These are phyloP conservation scores for Varecia variegata DNA, from an alignment of 2,797 vertebrate species.

Conservation along the genomic window DNA sequence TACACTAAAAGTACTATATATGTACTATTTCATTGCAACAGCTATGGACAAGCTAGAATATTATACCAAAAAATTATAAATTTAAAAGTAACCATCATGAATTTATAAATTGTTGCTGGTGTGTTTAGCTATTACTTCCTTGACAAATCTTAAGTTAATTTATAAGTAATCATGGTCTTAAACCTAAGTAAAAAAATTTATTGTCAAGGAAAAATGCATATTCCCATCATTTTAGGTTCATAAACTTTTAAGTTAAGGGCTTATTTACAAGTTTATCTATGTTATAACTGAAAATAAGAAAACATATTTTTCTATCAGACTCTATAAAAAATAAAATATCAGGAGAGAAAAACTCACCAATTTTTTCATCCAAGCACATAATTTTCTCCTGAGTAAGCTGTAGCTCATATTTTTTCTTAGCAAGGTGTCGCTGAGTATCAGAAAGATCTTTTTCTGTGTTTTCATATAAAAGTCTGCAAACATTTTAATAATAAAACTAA, in stretches of 20 bases:
- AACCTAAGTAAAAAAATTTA: conserved; percentile 34
- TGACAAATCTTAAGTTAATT: conserved; percentile 33
- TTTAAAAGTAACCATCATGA: conserved; percentile 40
- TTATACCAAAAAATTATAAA: not conserved
- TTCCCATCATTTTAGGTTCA: not conserved
- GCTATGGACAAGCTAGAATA: not conserved
- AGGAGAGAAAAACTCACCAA: conserved; percentile 80
- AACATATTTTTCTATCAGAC: conserved; percentile 11
- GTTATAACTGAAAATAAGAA: conserved; percentile 17
- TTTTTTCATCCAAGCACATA: conserved; percentile 85
- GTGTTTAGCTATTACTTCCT: not conserved
- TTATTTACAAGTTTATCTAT: not conserved
- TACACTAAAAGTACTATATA: conserved; percentile 8
- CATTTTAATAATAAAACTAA: conserved; percentile 78
- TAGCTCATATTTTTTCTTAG: conserved; percentile 86
- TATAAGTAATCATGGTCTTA: conserved; percentile 10
- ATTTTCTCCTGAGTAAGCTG: conserved; percentile 87
- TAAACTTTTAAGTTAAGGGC: conserved; percentile 19
- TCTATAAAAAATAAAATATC: conserved; percentile 45
- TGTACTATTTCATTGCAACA: not conserved
- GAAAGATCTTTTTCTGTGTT: conserved; percentile 85
- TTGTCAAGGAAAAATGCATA: conserved; percentile 43
- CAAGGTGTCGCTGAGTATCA: conserved; percentile 84
- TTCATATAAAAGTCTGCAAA: conserved; percentile 85
- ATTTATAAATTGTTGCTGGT: not conserved